Evolutionary conservation across 2,113 vertebrate species (phyloP).

Genomic region (Eidolon helvum): DNA sequence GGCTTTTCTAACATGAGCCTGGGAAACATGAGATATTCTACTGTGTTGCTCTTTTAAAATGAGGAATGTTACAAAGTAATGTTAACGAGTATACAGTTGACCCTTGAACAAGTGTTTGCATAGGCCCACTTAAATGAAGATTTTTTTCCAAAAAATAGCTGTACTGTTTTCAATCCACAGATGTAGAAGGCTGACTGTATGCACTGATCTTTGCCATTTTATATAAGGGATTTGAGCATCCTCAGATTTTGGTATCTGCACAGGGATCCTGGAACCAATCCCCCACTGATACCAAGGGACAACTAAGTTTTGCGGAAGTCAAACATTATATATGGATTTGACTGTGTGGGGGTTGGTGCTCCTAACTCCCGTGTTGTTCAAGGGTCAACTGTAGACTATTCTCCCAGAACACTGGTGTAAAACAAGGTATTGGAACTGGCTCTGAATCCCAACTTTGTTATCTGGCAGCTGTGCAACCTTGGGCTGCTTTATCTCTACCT

Average conservation of each 20-base stretch:
- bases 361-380: neutral
- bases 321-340: neutral
- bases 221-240: neutral
- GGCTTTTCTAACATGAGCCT: neutral
- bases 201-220: neutral
- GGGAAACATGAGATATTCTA: neutral
- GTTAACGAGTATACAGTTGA: neutral
- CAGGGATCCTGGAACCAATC: neutral
- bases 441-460: neutral
- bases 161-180: neutral
- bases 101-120: neutral
- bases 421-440: neutral
- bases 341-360: neutral
- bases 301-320: neutral
- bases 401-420: neutral
- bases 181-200: neutral
- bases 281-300: neutral
- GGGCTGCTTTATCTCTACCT: neutral
- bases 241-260: neutral
- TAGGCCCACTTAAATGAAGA: neutral
- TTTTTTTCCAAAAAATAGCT: neutral
- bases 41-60: conserved; percentile 27
- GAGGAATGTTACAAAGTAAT: neutral
- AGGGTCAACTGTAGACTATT: neutral
- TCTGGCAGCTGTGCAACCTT: neutral